These are phyloP conservation scores for Lathamus discolor DNA, from an alignment of 2,113 vertebrate genomes.

Conservation along the genomic window DNA sequence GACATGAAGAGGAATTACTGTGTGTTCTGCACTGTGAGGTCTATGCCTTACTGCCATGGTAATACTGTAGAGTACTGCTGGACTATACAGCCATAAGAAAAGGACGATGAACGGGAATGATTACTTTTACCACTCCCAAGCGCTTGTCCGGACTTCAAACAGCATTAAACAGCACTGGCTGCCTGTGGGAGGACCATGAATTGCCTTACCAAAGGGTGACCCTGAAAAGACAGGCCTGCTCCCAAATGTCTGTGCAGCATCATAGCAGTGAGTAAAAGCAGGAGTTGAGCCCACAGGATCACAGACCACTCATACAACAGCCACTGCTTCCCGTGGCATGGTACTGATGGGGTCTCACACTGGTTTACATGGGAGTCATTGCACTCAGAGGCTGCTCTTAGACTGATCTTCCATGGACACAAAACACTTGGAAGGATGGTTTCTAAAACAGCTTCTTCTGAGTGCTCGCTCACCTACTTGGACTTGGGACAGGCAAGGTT, in stretches of 20 bases:
- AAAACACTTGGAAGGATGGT: neutral
- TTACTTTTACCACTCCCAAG: neutral
- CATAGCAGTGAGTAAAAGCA: neutral
- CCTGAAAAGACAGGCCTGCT: neutral
- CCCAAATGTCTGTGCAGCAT: neutral
- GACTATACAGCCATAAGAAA: neutral
- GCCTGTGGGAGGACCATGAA: neutral
- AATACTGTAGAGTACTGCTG: neutral
- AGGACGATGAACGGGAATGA: neutral
- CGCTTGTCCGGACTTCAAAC: neutral
- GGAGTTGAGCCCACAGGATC: neutral
- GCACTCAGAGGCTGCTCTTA: neutral
- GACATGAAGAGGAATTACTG: neutral
- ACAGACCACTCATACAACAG: neutral
- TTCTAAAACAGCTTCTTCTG: neutral
- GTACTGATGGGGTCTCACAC: neutral
- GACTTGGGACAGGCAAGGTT: neutral
- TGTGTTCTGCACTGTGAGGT: neutral
- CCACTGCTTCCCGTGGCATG: accelerated
- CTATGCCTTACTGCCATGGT: neutral
- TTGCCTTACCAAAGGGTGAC: neutral
- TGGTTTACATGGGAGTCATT: neutral
- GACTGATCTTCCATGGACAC: neutral
- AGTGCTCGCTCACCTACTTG: neutral
- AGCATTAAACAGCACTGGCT: neutral